Conservation (phyloP, 2,113 vertebrate species). For the Cairina moschata region DNA sequence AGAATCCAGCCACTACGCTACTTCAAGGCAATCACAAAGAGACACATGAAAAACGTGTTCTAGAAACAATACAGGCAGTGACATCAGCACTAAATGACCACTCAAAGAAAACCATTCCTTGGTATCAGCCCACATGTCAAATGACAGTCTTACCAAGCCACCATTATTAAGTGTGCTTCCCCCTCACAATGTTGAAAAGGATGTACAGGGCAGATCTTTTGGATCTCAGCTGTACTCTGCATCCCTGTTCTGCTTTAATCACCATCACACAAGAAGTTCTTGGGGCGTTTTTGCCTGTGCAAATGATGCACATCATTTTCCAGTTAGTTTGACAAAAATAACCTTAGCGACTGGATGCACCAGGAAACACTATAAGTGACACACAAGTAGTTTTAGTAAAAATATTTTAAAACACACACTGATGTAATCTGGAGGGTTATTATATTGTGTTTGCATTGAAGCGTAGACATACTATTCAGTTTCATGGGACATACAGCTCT, state of each 20-base stretch:
- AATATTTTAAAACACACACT: background rate
- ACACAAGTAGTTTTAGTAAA: background rate
- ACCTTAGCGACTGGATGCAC: background rate
- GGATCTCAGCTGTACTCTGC: background rate
- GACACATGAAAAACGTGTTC: background rate
- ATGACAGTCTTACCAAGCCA: background rate
- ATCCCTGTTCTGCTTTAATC: background rate
- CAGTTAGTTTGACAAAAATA: background rate
- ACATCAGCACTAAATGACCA: background rate
- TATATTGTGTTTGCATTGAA: background rate
- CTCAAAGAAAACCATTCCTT: background rate
- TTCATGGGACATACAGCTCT: background rate
- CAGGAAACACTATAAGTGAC: background rate
- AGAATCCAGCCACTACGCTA: background rate
- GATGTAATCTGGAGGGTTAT: background rate
- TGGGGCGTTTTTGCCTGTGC: background rate
- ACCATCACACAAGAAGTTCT: background rate
- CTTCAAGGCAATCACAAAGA: background rate
- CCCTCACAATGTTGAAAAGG: background rate
- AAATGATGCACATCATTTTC: background rate
- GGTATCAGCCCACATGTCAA: background rate
- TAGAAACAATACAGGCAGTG: accelerated
- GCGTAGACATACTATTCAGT: background rate
- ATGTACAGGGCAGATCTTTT: background rate
- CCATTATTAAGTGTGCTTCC: background rate